A percentile compares a stretch with the other conserved stretches of the same genome.
phyloP scores from a whole-genome alignment of 2,888 invertebrate genomes.

The Epirrhoe alternata region DNA sequence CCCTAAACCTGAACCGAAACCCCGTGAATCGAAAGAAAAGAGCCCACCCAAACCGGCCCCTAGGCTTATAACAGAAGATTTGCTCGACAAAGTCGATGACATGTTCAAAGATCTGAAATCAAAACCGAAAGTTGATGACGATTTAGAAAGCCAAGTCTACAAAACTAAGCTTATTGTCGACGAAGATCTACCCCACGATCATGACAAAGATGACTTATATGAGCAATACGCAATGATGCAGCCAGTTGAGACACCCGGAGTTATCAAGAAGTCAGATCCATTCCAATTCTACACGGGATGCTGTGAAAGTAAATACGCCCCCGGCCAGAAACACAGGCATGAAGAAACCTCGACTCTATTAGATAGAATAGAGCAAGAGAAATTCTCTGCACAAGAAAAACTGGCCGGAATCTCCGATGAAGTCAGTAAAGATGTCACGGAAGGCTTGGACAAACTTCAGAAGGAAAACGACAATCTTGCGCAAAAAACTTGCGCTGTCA shows the following conservation, averaged over 20 bases:
- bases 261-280: constrained; percentile 64
- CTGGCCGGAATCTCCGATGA: constrained; percentile 63
- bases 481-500: constrained; percentile 58
- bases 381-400: constrained; percentile 73
- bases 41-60: constrained; percentile 77
- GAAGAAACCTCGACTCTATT: constrained; percentile 76
- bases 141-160: constrained; percentile 67
- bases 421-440: constrained; percentile 59
- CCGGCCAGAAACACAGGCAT: constrained; percentile 72
- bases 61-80: constrained; percentile 75
- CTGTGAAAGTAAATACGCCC: constrained; percentile 68
- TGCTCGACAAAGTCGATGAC: constrained; percentile 81
- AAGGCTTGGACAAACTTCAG: constrained; percentile 63
- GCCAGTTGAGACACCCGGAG: constrained; percentile 74
- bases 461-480: constrained; percentile 72
- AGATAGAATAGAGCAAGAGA: constrained; percentile 76
- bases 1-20: constrained; percentile 70
- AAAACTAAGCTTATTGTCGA: constrained; percentile 76
- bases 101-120: constrained; percentile 78
- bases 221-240: constrained; percentile 78
- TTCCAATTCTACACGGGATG: constrained; percentile 73
- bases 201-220: constrained; percentile 67
- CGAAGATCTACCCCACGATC: constrained; percentile 62
- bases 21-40: constrained; percentile 60
- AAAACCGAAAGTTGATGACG: constrained; percentile 70